phyloP scores from a whole-genome alignment of 2,797 vertebrate genomes.

The Triplophysa yarkandensis region DNA sequence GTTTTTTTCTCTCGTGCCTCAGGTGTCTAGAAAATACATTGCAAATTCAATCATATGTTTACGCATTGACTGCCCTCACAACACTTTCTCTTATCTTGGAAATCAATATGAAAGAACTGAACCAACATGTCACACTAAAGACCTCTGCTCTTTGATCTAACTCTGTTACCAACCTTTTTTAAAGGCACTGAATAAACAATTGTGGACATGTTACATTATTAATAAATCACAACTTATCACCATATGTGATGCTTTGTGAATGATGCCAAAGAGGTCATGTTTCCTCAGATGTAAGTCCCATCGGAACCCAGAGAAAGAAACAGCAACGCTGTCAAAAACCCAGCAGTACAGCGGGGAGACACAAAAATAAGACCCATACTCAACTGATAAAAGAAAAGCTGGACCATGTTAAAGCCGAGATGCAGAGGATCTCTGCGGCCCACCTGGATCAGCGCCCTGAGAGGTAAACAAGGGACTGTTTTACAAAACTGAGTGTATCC shows the following conservation, averaged over 20 bases:
- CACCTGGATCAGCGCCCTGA: constrained; percentile 40
- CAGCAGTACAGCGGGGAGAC: constrained; percentile 16
- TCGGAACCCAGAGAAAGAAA: neutral
- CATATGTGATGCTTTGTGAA: constrained; percentile 4
- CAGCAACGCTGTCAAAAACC: neutral
- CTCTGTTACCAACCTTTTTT: neutral
- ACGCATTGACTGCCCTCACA: neutral
- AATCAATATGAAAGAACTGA: neutral
- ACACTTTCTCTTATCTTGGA: neutral
- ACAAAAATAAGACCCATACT: constrained; percentile 41
- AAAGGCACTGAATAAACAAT: constrained; percentile 30
- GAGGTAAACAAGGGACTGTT: constrained; percentile 35
- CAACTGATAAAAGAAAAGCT: constrained; percentile 50
- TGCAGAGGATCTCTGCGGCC: constrained; percentile 40
- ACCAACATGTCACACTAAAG: constrained; percentile 3
- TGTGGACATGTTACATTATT: constrained; percentile 15
- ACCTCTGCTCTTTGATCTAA: neutral
- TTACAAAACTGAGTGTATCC: neutral
- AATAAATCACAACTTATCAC: constrained; percentile 14
- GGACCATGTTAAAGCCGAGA: constrained; percentile 50
- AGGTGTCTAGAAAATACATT: neutral
- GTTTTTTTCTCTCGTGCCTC: neutral
- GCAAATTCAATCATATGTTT: constrained; percentile 2
- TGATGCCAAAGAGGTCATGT: constrained; percentile 39
- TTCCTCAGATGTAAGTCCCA: constrained; percentile 36